Base-by-base conservation (phyloP, 2,888 invertebrate species). In the Stomorhina lunata region DNA sequence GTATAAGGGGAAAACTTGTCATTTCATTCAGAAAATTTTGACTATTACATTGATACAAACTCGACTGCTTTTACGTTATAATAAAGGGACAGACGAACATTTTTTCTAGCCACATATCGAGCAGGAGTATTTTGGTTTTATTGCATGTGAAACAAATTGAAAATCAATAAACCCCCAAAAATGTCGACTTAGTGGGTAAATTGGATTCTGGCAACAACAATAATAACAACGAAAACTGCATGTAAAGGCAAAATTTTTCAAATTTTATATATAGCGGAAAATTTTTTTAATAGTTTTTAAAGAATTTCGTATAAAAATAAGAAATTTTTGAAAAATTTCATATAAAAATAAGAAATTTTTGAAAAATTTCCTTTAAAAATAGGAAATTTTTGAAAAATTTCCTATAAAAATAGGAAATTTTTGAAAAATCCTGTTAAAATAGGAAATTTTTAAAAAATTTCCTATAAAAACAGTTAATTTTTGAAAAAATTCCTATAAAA, bases 91-190 rank as follows among this genome's bases (percentile, higher is more conserved):
- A 40, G 7, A 20, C 25, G 12, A 9, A 25, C 53, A 10, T 63
- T 15, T 22, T 1, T 22, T 27, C n/a, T 57, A n/a, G n/a, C 37
- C 40, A 65, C 65, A 69, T 72, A 68, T 32, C 32, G 55, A 61
- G 37, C 25, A 59, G 40, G 15, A 59, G 45, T n/a, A 45, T 63
- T 40, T 63, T 72, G 37, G 15, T 55, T 69, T 68, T 66, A 32
- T 43, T 43, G 17, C 40, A 12, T 15, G 27, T 6, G 25, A 12
- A 29, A 29, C 55, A 83, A 77, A 72, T 81, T 82, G 78, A 86
- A 88, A 87, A 88, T 88, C 87, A 87, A 88, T 88, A 88, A 87
- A 85, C 84, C 85, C 84, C 82, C 84, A 83, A 85, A 86, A 87
- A 84, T 86, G 83, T 79, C 76, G 86, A 87, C 88, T 88, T 88